Evolutionary conservation across 2,888 invertebrate genomes (phyloP), one percentile per base, ranked within the genome.

Genomic region (Yponomeuta sedellus): DNA sequence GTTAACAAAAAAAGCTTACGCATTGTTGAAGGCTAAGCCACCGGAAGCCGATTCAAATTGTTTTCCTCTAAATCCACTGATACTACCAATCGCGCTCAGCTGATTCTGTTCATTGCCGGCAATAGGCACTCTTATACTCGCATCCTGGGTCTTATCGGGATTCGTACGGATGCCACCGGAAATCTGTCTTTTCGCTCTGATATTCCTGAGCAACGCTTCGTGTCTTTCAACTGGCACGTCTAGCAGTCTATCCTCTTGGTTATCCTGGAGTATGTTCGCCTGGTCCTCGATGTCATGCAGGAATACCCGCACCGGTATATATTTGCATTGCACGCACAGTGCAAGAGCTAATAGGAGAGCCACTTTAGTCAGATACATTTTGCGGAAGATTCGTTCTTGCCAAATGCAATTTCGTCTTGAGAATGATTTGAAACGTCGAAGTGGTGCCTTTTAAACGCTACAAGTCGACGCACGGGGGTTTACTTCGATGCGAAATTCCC

Each of bases 11-110:
- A 10, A 12, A 19, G 77, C 83, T 81, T 70, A 83, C 83, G 71
- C 70, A 68, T 82, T 81, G 59, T 83, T 79, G 0, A 77, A 70
- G 2, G 79, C 76, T 67, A 83, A 19, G 11, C 84, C 83, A 65
- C 73, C 75, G 6, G 77, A 75, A 44, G 74, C 73, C 0, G 78
- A 68, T 2, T 73, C 71, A 12, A 62, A 39, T 39, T 62, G 28
- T 16, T 16, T 25, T 25, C 11, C 28, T 28, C 25, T 44, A 28
- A 56, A 20, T 62, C 66, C 61, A 56, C n/a, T 39, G 10, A 12
- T 57, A 6, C 71, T 70, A 0, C 75, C 80, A 16, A 79, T 69
- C 3, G 75, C 78, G 68, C 83, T 83, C 0, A 81, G 64, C 1
- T 71, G 66, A 66, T 79, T 78, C n/a, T 58, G 71, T 16, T 79